Evolutionary conservation across 2,797 vertebrate species (phyloP).

Genomic region (Acrocephalus scirpaceus): DNA sequence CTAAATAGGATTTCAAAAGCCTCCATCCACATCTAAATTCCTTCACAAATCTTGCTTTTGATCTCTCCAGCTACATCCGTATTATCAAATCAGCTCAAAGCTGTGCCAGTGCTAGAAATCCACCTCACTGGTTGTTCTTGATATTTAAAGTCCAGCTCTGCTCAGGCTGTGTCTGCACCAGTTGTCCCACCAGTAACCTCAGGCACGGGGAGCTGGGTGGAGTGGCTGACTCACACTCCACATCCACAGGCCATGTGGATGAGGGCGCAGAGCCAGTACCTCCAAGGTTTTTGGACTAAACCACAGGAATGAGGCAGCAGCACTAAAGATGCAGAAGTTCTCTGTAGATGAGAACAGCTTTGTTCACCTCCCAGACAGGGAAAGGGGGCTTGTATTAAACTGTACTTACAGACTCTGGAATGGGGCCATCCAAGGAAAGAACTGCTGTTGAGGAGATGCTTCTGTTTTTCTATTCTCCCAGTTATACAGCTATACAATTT

Average conservation of each 20-base stretch:
- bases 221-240: not conserved
- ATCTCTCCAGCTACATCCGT: not conserved
- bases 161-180: not conserved
- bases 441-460: not conserved
- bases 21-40: not conserved
- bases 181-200: not conserved
- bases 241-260: accelerated
- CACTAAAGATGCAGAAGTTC: not conserved
- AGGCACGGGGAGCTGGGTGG: not conserved
- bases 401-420: not conserved
- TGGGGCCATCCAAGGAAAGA: not conserved
- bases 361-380: not conserved
- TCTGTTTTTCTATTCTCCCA: not conserved
- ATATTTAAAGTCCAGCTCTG: not conserved
- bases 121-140: not conserved
- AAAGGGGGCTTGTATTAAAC: not conserved
- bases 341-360: not conserved
- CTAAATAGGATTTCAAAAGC: not conserved
- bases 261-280: not conserved
- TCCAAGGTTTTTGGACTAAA: not conserved
- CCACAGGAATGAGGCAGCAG: not conserved
- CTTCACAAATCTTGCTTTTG: not conserved
- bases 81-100: not conserved
- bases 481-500: not conserved
- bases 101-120: not conserved